A percentile compares a stretch with the other conserved stretches of the same genome.
Conservation (phyloP, 2,888 invertebrate genomes). For the Polydrusus pterygomalis region DNA sequence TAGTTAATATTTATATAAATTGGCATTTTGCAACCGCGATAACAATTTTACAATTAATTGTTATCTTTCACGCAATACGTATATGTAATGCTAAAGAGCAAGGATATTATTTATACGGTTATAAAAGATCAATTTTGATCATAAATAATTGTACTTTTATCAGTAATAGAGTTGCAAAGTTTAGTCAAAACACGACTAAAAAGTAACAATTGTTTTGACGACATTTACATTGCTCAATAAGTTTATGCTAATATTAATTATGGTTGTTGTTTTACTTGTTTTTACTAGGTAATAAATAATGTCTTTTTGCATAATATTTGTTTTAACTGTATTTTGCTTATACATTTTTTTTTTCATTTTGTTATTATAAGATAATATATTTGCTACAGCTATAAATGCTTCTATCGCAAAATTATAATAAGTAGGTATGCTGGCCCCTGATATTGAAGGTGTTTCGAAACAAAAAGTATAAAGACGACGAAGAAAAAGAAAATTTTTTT, state of each 20-base stretch:
- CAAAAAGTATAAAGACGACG: no score
- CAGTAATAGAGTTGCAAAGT: neutral
- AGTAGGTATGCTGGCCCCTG: no score
- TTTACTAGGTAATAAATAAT: neutral
- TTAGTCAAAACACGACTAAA: conserved; percentile 2
- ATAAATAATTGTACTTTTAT: neutral
- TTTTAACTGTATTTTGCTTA: neutral
- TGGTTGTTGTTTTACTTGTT: neutral
- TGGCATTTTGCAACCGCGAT: neutral
- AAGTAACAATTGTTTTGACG: neutral
- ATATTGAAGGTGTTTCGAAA: no score
- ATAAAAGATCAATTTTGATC: neutral
- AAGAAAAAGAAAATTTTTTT: no score
- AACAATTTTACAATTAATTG: neutral
- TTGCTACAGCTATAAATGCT: no score
- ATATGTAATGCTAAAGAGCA: neutral
- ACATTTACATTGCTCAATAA: neutral
- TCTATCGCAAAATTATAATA: no score
- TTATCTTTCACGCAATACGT: conserved; percentile 14
- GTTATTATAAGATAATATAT: no score
- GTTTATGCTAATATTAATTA: neutral
- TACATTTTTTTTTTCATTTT: no score
- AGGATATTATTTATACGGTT: neutral
- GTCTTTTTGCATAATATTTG: neutral
- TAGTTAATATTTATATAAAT: neutral